These are phyloP conservation scores for Pongo pygmaeus DNA, from an alignment of 2,113 vertebrate genomes.

Conservation along the genomic window DNA sequence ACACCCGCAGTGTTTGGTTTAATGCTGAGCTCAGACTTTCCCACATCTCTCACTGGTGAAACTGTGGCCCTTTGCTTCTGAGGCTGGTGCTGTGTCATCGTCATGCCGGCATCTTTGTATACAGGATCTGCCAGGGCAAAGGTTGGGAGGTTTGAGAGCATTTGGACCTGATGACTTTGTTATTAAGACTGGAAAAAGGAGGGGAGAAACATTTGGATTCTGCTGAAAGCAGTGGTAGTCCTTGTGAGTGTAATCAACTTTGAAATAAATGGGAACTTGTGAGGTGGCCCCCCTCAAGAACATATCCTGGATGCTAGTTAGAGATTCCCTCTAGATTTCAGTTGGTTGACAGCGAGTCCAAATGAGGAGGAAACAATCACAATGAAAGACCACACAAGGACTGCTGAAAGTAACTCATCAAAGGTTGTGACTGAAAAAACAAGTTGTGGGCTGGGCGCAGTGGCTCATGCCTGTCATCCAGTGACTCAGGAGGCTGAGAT, in stretches of 20 bases:
- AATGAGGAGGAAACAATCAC: neutral
- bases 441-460: fast-evolving
- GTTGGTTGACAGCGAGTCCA: neutral
- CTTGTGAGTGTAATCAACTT: neutral
- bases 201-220: neutral
- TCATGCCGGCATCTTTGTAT: neutral
- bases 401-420: neutral
- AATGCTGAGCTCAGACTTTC: neutral
- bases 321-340: neutral
- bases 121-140: fast-evolving
- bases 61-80: neutral
- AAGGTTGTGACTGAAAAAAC: neutral
- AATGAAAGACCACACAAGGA: neutral
- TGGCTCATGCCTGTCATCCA: too few species aligned
- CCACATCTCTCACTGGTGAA: neutral
- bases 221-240: neutral
- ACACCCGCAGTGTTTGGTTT: neutral
- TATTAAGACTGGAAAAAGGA: neutral
- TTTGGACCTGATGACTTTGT: neutral
- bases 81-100: neutral
- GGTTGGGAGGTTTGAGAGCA: neutral
- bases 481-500: too few species aligned
- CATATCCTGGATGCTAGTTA: neutral
- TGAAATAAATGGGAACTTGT: neutral
- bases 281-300: neutral